A percentile compares a stretch with the other conserved stretches of the same genome.
These are phyloP conservation scores for Athene noctua DNA, from an alignment of 2,113 vertebrate species.

Conservation along the genomic window DNA sequence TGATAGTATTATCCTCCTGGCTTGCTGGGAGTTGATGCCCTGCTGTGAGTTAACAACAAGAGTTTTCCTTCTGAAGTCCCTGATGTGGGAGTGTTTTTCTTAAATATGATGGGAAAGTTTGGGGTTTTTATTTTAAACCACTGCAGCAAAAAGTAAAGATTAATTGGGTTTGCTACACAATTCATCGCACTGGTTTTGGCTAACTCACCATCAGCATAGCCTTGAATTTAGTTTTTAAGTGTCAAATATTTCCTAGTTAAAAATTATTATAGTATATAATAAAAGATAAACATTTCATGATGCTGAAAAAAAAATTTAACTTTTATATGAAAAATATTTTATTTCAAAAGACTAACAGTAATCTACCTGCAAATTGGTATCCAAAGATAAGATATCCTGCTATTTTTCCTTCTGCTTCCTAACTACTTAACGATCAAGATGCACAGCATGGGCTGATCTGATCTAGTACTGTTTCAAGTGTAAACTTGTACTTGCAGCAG, in stretches of 20 bases:
- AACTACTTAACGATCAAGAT: neutral
- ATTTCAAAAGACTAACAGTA: neutral
- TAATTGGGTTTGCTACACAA: neutral
- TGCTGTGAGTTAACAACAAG: conserved; percentile 29
- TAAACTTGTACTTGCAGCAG: neutral
- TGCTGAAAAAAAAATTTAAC: neutral
- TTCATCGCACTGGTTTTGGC: neutral
- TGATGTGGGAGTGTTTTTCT: neutral
- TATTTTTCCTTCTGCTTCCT: neutral
- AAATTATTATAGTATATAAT: neutral
- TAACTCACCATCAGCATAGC: neutral
- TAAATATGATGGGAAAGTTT: conserved; percentile 39
- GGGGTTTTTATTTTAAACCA: conserved; percentile 20
- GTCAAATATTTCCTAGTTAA: neutral
- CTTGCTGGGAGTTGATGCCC: conserved; percentile 11
- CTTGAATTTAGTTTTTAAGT: neutral
- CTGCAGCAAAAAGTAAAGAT: conserved; percentile 26
- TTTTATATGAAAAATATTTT: neutral
- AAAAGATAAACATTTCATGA: neutral
- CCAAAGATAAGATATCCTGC: neutral
- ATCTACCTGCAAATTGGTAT: neutral
- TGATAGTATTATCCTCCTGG: neutral
- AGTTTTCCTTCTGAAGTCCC: conserved; percentile 12
- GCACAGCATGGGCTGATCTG: neutral
- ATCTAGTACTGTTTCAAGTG: neutral